These are phyloP conservation scores for Caligus rogercresseyi DNA, from an alignment of 1,140 invertebrate species.

Conservation along the genomic window DNA sequence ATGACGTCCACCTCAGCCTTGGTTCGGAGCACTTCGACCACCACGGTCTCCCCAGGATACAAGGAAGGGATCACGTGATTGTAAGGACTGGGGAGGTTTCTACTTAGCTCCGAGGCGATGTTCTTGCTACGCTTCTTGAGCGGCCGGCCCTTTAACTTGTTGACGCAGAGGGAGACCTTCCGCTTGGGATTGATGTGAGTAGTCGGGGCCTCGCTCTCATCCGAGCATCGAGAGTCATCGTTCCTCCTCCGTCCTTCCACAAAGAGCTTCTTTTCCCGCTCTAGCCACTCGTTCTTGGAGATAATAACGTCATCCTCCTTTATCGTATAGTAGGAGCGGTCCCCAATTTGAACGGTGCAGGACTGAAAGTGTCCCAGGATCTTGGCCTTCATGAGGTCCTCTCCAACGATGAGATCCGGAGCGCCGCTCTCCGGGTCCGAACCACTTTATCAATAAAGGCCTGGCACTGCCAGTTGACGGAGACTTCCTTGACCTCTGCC, in stretches of 20 bases:
- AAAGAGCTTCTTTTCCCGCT: conserved; percentile 5
- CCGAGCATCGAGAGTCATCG: background rate
- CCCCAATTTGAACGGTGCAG: conserved; percentile 70
- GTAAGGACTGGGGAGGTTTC: conserved; percentile 29
- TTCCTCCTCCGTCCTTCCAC: background rate
- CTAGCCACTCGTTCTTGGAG: conserved; percentile 39
- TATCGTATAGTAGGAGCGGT: conserved; percentile 49
- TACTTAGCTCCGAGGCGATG: conserved; percentile 39
- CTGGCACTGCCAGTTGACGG: conserved; percentile 60
- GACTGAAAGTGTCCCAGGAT: conserved; percentile 66
- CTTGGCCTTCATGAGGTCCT: conserved; percentile 35
- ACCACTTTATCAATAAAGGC: conserved; percentile 39
- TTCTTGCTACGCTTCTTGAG: conserved; percentile 40
- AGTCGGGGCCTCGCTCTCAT: background rate
- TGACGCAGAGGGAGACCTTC: conserved; percentile 21
- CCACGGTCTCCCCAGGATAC: conserved; percentile 30
- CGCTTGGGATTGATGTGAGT: background rate
- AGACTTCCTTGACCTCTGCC: conserved; percentile 41
- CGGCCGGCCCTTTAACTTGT: conserved; percentile 34
- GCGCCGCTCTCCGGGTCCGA: background rate
- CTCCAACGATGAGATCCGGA: conserved; percentile 9
- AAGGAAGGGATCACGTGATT: conserved; percentile 27
- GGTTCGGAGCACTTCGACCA: conserved; percentile 48
- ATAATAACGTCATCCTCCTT: conserved; percentile 39
- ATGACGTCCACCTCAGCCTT: conserved; percentile 60